Evolutionary conservation across 2,113 vertebrate species (phyloP), one percentile per base, ranked within the genome.

Genomic region (Atractosteus spatula): DNA sequence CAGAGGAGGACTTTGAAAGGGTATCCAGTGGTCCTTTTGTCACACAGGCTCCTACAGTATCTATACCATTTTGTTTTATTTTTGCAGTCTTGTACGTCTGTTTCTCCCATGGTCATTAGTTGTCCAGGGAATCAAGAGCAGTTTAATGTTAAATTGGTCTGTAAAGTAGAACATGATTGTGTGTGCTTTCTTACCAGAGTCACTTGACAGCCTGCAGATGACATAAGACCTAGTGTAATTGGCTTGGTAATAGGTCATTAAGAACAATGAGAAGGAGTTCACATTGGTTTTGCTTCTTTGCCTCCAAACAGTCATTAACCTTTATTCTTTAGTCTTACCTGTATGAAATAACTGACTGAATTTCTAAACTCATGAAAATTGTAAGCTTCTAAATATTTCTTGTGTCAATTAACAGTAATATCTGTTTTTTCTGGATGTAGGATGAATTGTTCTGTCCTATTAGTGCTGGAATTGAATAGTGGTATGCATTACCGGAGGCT

Each of bases 1-100:
- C 80, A 0, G 90, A 95, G 2, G 94, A 97, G 57, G 95, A 98
- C 81, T 97, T 92, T 2, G 92, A 95, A 61, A 92, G 94, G 96
- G 97, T 99, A 85, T 85, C 41, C 17, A 44, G 13, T 0, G n/a
- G 56, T 51, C 3, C 29, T 10, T 29, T 10, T 7, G 47, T 10
- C 47, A 51, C 47, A 16, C 17, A 41, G 4, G 3, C 10, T 56
- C 8, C 13, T 47, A 41, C 47, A 29, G 17, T 8, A 13, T 29
- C 6, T 67, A n/a, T 47, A 5, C 1, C 44, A 61, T 43, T 64
- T 64, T 10, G 3, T 41, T 42, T 14, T 42, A 29, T 29, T 29
- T 29, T 29, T 29, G 17, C 17, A 61, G 5, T 10, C 59, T 62
- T 62, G 41, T 10, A 62, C 17, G 1, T 29, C 47, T 51, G 4